Percentiles rank a stretch among this genome's conserved stretches.
These are phyloP conservation scores for Neomorphus geoffroyi DNA, from an alignment of 2,797 vertebrate genomes.

Conservation along the genomic window DNA sequence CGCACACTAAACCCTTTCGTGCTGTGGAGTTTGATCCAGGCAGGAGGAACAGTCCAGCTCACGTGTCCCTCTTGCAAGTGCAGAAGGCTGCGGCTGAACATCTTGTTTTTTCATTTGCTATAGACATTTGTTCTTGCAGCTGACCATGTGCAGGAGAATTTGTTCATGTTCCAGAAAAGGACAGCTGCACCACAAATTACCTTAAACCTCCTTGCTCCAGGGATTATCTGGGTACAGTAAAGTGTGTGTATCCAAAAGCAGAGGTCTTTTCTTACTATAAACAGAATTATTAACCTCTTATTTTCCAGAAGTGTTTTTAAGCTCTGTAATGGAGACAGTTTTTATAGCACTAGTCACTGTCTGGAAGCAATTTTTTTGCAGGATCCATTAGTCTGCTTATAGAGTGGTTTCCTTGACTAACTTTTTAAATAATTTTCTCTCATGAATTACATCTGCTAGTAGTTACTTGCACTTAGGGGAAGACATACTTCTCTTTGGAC, in stretches of 20 bases:
- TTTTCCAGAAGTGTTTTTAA: constrained; percentile 64
- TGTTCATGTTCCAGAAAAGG: constrained; percentile 86
- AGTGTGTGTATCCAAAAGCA: constrained; percentile 74
- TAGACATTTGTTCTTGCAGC: constrained; percentile 90
- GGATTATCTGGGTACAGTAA: constrained; percentile 83
- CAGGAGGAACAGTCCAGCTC: constrained; percentile 62
- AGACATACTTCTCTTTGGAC: neutral
- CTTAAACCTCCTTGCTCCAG: constrained; percentile 85
- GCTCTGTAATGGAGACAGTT: neutral
- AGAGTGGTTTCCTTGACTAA: neutral
- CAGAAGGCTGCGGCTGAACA: constrained; percentile 68
- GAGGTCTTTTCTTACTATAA: constrained; percentile 65
- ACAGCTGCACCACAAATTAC: constrained; percentile 91
- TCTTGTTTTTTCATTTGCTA: constrained; percentile 87
- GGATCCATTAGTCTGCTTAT: neutral
- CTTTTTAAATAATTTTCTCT: neutral
- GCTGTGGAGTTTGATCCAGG: constrained; percentile 63
- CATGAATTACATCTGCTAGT: neutral
- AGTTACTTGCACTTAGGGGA: neutral
- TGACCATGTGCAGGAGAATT: constrained; percentile 88
- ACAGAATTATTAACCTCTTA: constrained; percentile 81
- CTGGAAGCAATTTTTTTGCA: neutral
- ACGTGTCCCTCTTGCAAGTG: constrained; percentile 62
- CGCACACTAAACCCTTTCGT: constrained; percentile 72
- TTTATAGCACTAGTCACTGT: neutral